Conservation (phyloP, 2,113 vertebrate genomes). For the Poeciliopsis prolifica region DNA sequence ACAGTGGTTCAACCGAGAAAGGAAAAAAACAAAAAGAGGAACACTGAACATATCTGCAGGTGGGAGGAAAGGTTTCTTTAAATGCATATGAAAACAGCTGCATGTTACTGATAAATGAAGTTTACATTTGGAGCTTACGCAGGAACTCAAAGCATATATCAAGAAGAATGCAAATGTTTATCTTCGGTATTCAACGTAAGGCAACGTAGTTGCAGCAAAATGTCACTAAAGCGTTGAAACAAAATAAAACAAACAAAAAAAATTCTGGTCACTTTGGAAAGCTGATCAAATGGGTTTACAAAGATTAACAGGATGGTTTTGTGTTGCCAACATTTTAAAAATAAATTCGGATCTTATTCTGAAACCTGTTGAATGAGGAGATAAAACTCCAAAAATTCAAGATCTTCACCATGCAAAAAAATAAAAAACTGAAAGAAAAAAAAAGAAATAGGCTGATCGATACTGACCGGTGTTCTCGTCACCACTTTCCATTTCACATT, state of each 20-base stretch:
- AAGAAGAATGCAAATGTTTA: conserved; percentile 12
- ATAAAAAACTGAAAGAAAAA: background rate
- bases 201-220: conserved; percentile 3
- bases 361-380: conserved; percentile 56
- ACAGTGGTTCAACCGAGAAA: background rate
- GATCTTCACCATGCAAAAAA: background rate
- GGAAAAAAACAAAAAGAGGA: conserved; percentile 9
- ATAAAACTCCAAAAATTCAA: background rate
- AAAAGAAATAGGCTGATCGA: conserved; percentile 16
- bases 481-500: conserved; percentile 93
- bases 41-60: conserved; percentile 8
- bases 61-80: conserved; percentile 3
- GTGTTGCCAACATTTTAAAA: background rate
- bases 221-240: conserved; percentile 1
- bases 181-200: background rate
- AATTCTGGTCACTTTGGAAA: conserved; percentile 15
- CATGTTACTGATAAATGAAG: background rate
- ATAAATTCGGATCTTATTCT: background rate
- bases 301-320: conserved; percentile 7
- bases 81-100: conserved; percentile 7
- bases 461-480: conserved; percentile 91
- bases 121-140: background rate
- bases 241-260: conserved; percentile 9
- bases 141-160: background rate
- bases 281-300: conserved; percentile 14